A percentile compares a stretch with the other conserved stretches of the same genome.
phyloP scores from a whole-genome alignment of 2,797 vertebrate genomes.

The Serranus cabrilla region DNA sequence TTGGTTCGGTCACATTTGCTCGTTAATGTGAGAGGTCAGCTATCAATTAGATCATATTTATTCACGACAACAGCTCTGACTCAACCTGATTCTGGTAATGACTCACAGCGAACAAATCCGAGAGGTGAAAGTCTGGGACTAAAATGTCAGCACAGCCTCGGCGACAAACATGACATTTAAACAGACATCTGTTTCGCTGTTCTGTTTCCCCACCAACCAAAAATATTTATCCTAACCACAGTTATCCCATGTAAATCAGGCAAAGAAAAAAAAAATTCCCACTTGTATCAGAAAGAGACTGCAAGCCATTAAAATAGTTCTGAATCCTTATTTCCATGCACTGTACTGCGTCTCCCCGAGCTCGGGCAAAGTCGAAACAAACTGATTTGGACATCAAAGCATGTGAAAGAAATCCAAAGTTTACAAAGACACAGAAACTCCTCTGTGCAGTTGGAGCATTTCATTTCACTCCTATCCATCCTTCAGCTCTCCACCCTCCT shows the following conservation, averaged over 20 bases:
- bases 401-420: constrained; percentile 47
- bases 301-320: constrained; percentile 54
- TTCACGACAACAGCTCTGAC: constrained; percentile 80
- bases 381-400: constrained; percentile 61
- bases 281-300: constrained; percentile 40
- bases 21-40: constrained; percentile 80
- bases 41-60: constrained; percentile 85
- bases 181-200: constrained; percentile 82
- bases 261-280: constrained; percentile 32
- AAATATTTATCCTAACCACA: constrained; percentile 79
- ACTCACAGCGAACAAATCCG: constrained; percentile 71
- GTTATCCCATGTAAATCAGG: constrained; percentile 76
- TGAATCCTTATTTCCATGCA: constrained; percentile 31
- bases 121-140: constrained; percentile 81
- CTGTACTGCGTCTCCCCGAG: constrained; percentile 18
- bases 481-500: constrained; percentile 33
- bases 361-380: constrained; percentile 53
- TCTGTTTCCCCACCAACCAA: constrained; percentile 70
- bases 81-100: constrained; percentile 81
- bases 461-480: constrained; percentile 22
- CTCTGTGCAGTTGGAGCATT: constrained; percentile 6
- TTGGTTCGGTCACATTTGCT: constrained; percentile 64
- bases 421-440: constrained; percentile 49
- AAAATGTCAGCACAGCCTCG: constrained; percentile 83
- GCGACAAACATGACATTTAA: constrained; percentile 86